Base-by-base conservation (phyloP, 1,140 invertebrate genomes). In the Drosophila kepulauana region DNA sequence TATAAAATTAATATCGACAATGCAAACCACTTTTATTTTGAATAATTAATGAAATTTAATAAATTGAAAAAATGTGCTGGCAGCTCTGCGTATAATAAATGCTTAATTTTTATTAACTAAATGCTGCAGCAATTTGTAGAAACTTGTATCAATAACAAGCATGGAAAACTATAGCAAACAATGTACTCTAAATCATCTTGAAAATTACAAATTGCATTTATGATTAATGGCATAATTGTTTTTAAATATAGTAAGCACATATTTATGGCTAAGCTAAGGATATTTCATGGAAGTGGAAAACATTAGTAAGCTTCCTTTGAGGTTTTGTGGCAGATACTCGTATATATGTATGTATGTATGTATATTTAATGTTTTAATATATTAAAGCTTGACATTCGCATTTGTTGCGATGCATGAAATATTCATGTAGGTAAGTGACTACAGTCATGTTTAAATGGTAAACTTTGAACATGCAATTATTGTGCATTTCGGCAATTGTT, bases 1-100 rank as follows among this genome's bases (percentile, higher is more conserved):
- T 54, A 49, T 74, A 15, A 7, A 67, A 73, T 54, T 20, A 48
- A 13, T 54, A 33, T 25, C 52, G 41, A 61, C 28, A 61, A 59
- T 61, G 20, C 35, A 64, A 56, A 65, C 10, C 45, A 41, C 35
- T 28, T 58, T 58, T 6, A 57, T 11, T 20, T 43, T 49, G 28
- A 51, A 67, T 59, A 66, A 61, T 67, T 59, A 52, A 73, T 73
- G 45, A 45, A 30, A 58, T 65, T 57, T 59, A 46, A 38, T 61
- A 11, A 74, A 73, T 59, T 52, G 52, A 43, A 28, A 57, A n/a
- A 41, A 10, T 41, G 38, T 41, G 8, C 11, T 30, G 33, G 11
- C 11, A 25, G 46, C 16, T 25, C 16, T 28, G 48, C 16, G 38
- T 28, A 5, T 28, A 38, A 20, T 3, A 25, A 15, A 16, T 59